These are phyloP conservation scores for Smithornis capensis DNA, from an alignment of 2,113 vertebrate species.

Conservation along the genomic window DNA sequence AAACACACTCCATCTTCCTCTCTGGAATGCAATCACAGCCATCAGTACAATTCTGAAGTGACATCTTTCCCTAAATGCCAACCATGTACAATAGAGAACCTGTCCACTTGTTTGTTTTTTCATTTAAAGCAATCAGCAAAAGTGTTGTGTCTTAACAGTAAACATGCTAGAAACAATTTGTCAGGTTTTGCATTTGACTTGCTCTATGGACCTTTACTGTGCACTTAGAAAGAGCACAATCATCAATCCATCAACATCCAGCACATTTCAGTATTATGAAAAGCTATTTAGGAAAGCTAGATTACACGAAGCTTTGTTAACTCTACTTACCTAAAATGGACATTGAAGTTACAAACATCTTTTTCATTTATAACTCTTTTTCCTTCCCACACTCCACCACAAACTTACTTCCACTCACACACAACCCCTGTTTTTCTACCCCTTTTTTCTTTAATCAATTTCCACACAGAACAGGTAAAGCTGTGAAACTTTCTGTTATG, in stretches of 20 bases:
- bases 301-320: not conserved
- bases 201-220: not conserved
- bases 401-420: not conserved
- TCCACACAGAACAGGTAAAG: not conserved
- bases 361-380: not conserved
- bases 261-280: not conserved
- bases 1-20: constrained; percentile 8
- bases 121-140: not conserved
- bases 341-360: not conserved
- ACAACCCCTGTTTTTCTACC: not conserved
- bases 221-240: not conserved
- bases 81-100: not conserved
- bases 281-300: not conserved
- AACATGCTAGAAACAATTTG: not conserved
- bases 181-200: not conserved
- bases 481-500: not conserved
- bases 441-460: not conserved
- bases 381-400: not conserved
- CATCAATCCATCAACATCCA: not conserved
- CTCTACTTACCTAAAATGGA: not conserved
- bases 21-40: not conserved
- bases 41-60: not conserved
- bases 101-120: not conserved
- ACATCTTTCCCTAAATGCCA: not conserved
- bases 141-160: not conserved